Conservation (phyloP, 2,113 vertebrate genomes). For the Stegostoma tigrinum region DNA sequence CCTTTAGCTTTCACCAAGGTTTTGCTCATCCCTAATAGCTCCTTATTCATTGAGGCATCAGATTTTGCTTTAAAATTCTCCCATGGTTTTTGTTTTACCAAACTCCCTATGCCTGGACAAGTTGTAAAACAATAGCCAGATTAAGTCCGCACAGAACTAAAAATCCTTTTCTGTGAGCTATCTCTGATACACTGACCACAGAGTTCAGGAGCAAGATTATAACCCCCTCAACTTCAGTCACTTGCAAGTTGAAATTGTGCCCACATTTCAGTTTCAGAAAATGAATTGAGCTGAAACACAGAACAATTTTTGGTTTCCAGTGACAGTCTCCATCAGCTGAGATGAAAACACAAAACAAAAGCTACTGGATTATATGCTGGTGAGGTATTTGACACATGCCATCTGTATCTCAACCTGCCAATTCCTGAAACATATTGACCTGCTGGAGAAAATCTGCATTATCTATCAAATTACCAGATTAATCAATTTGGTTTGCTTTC, state of each 20-base stretch:
- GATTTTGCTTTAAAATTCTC: no score
- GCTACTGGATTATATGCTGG: not conserved
- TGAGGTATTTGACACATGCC: not conserved
- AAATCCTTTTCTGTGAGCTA: not conserved
- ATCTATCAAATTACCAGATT: not conserved
- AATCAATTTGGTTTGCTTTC: not conserved
- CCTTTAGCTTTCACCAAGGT: no score
- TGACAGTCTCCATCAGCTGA: not conserved
- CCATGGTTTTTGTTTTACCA: no score
- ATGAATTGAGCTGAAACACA: not conserved
- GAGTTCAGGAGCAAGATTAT: not conserved
- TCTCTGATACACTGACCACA: not conserved
- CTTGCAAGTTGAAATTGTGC: no score
- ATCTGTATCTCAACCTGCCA: not conserved
- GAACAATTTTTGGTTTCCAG: not conserved
- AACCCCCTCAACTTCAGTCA: not conserved
- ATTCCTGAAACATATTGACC: not conserved
- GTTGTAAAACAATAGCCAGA: not conserved
- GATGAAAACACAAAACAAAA: not conserved
- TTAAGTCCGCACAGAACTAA: not conserved
- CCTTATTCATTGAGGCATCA: no score
- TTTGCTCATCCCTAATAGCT: no score
- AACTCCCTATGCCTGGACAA: no score
- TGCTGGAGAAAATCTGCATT: not conserved
- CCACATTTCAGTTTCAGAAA: not conserved